Evolutionary conservation across 2,797 vertebrate species (phyloP).

Genomic region (Peromyscus nudipes): DNA sequence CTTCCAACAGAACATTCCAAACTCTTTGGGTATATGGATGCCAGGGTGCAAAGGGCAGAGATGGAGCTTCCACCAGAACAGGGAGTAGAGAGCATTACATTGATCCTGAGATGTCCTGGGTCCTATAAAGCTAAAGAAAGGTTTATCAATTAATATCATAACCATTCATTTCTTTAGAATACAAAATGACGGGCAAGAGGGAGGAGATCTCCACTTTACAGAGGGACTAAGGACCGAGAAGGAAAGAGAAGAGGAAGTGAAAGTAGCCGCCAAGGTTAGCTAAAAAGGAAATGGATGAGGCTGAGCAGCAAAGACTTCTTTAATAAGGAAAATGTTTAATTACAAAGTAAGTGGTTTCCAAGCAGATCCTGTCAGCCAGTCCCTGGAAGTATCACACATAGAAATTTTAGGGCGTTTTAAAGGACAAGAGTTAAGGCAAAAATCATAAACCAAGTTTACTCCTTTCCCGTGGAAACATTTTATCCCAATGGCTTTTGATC

Average conservation of each 20-base stretch:
- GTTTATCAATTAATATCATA: background rate
- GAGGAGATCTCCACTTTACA: background rate
- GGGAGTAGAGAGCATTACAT: background rate
- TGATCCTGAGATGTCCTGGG: background rate
- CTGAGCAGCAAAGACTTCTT: background rate
- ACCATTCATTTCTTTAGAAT: background rate
- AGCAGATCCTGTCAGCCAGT: constrained; percentile 35
- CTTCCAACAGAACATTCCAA: too few relatives aligned
- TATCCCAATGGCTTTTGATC: constrained; percentile 9
- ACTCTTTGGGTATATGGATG: too few relatives aligned
- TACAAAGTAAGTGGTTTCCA: constrained; percentile 45
- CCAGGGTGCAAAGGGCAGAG: too few relatives aligned
- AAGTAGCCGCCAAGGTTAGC: background rate
- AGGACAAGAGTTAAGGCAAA: background rate
- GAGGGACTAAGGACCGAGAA: background rate
- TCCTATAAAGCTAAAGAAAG: background rate
- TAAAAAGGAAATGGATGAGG: background rate
- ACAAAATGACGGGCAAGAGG: background rate
- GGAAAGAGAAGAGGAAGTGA: background rate
- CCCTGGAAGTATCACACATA: constrained; percentile 14
- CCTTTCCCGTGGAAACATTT: constrained; percentile 47
- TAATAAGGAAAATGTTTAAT: constrained; percentile 42
- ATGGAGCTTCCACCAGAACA: too few relatives aligned
- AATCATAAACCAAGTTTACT: constrained; percentile 42
- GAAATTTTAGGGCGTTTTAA: background rate